A percentile compares a stretch with the other conserved stretches of the same genome.
Conservation (phyloP, 2,888 invertebrate species). For the Lasioglossum villosulum region DNA sequence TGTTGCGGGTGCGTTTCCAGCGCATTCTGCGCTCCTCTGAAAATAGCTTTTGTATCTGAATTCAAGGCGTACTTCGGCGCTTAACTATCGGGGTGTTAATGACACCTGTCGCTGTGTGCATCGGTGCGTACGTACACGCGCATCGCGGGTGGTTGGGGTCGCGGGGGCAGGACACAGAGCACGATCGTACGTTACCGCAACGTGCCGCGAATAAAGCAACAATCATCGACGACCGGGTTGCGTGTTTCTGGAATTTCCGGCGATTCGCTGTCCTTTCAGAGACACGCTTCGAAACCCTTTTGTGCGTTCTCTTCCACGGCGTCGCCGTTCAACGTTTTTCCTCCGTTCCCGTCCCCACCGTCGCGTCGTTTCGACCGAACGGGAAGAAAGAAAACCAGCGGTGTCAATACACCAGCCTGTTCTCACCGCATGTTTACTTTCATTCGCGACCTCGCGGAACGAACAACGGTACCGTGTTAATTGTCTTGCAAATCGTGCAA, state of each 20-base stretch:
- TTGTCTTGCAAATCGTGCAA: conserved; percentile 25
- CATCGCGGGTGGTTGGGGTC: background rate
- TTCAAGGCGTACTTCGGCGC: background rate
- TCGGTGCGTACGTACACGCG: conserved; percentile 35
- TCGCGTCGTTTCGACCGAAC: background rate
- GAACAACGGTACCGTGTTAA: conserved; percentile 19
- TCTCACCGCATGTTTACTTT: conserved; percentile 8
- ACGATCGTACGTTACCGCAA: conserved; percentile 36
- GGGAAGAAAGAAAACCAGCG: background rate
- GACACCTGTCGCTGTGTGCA: conserved; percentile 16
- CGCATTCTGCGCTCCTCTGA: background rate
- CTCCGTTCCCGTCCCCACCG: background rate
- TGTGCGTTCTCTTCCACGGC: background rate
- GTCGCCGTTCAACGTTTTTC: conserved; percentile 9
- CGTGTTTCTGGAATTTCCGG: conserved; percentile 70
- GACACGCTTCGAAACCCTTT: conserved; percentile 3
- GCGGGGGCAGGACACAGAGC: background rate
- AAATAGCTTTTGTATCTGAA: background rate
- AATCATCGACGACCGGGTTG: conserved; percentile 55
- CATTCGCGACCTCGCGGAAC: conserved; percentile 7
- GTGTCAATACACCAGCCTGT: background rate
- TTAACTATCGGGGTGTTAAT: conserved; percentile 52
- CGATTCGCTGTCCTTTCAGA: conserved; percentile 45
- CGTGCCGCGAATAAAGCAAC: conserved; percentile 62
- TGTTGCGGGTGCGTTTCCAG: background rate